Evolutionary conservation across 2,113 vertebrate species (phyloP).

Genomic region (Chelonoidis abingdonii): DNA sequence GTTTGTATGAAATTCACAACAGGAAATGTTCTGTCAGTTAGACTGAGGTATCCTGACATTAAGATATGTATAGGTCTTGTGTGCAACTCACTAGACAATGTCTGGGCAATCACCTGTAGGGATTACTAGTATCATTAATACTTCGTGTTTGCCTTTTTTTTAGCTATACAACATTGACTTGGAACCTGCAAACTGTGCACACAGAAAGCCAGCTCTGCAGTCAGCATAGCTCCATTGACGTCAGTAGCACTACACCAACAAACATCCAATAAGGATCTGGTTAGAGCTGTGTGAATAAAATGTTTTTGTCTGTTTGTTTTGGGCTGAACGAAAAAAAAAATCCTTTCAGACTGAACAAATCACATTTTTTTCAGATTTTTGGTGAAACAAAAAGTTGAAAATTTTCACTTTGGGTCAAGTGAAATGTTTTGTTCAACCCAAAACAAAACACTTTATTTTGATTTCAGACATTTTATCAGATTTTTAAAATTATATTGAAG

Average conservation of each 20-base stretch:
- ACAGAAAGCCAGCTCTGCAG: not conserved
- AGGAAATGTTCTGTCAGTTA: not conserved
- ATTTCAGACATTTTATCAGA: not conserved
- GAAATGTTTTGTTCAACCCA: not conserved
- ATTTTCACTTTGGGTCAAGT: not conserved
- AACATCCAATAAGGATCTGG: not conserved
- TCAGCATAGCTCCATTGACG: not conserved
- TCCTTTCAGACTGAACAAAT: not conserved
- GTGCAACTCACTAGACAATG: not conserved
- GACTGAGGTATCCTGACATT: not conserved
- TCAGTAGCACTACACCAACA: not conserved
- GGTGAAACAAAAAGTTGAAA: not conserved
- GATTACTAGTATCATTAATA: not conserved
- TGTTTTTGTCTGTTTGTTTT: not conserved
- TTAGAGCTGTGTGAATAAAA: not conserved
- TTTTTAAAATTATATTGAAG: not conserved
- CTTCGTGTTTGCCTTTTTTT: not conserved
- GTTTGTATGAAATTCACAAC: not conserved
- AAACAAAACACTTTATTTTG: not conserved
- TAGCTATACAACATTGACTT: not conserved
- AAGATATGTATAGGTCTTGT: not conserved
- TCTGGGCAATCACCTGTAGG: not conserved
- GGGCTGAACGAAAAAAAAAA: not conserved
- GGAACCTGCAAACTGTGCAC: not conserved
- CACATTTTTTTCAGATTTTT: not conserved